phyloP scores from a whole-genome alignment of 2,888 invertebrate genomes.

The Cordilura impudica region DNA sequence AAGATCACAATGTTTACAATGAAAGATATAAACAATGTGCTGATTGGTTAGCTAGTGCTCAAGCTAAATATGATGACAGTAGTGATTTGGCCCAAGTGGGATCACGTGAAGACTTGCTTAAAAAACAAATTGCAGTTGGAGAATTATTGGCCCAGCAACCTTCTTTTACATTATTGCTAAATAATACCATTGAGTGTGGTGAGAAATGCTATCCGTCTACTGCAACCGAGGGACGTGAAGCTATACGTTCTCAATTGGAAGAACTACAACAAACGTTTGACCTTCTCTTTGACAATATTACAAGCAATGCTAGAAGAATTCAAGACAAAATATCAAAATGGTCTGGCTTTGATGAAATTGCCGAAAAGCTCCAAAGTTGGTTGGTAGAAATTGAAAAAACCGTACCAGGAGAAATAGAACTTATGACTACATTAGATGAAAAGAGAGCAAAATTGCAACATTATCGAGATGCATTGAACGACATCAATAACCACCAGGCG shows the following conservation, averaged over 20 bases:
- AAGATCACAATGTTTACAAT: constrained; percentile 88
- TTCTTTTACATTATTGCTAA: constrained; percentile 86
- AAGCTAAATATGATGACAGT: constrained; percentile 84
- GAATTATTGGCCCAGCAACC: constrained; percentile 87
- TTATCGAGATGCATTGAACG: constrained; percentile 89
- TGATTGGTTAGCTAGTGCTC: constrained; percentile 88
- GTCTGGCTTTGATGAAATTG: constrained; percentile 93
- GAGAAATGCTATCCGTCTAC: constrained; percentile 93
- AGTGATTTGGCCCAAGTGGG: constrained; percentile 82
- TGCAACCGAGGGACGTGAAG: constrained; percentile 91
- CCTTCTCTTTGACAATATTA: constrained; percentile 87
- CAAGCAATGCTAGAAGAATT: constrained; percentile 87
- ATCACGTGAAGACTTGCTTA: constrained; percentile 84
- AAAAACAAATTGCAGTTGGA: constrained; percentile 84
- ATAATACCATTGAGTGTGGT: constrained; percentile 90
- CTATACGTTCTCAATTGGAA: constrained; percentile 88
- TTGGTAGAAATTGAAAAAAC: constrained; percentile 86
- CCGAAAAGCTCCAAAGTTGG: constrained; percentile 89
- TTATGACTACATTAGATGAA: constrained; percentile 92
- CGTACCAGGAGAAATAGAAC: constrained; percentile 87
- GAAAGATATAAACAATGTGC: constrained; percentile 91
- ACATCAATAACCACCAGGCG: constrained; percentile 90
- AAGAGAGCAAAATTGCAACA: constrained; percentile 92
- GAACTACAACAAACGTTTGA: constrained; percentile 91
- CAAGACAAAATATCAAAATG: constrained; percentile 91